phyloP scores from a whole-genome alignment of 1,140 invertebrate genomes.

The Trichonephila inaurata region DNA sequence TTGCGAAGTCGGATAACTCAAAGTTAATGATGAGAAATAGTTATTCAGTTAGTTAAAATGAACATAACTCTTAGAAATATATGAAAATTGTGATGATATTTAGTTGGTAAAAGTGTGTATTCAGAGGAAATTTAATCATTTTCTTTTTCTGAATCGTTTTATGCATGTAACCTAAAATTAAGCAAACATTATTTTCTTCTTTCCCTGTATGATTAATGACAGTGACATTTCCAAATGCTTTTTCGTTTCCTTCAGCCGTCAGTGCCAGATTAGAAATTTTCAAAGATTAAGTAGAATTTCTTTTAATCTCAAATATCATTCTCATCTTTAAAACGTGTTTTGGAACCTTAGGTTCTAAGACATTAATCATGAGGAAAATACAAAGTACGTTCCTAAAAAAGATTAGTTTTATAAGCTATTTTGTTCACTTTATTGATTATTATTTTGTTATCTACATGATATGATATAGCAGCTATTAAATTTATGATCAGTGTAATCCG shows the following conservation, averaged over 20 bases:
- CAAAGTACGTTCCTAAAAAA: not conserved
- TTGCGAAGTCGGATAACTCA: no score
- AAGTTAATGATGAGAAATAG: no score
- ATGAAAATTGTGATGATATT: no score
- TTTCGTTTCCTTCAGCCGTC: not conserved
- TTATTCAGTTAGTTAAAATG: no score
- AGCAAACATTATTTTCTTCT: not conserved
- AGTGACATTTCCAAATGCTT: not conserved
- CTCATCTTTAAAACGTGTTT: not conserved
- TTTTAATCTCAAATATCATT: not conserved
- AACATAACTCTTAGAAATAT: no score
- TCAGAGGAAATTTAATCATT: no score
- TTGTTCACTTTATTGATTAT: no score
- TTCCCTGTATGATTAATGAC: not conserved
- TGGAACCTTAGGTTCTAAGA: not conserved
- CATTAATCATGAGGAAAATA: not conserved
- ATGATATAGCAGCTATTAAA: no score
- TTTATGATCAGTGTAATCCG: no score
- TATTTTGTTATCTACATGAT: no score
- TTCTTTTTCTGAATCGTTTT: not conserved
- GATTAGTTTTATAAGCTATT: not conserved
- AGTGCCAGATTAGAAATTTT: not conserved
- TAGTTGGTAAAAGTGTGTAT: no score
- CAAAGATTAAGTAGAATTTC: not conserved
- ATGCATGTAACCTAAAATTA: not conserved